Evolutionary conservation across 2,888 invertebrate species (phyloP).

Genomic region (Ophioninae sp.): DNA sequence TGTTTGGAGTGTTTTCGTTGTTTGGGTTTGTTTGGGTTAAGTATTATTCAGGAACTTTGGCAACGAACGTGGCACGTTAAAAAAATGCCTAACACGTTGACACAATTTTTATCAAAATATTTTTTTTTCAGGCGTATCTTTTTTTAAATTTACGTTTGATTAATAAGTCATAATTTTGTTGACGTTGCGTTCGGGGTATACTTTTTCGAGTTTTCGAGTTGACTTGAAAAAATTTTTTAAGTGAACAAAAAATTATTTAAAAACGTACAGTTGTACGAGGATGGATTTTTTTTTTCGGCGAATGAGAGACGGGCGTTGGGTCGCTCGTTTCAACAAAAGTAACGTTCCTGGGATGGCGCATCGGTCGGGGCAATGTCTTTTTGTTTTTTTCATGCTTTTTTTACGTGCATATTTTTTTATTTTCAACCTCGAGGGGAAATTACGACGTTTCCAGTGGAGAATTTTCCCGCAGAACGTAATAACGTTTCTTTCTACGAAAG

Average conservation of each 20-base stretch:
- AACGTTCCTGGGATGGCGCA: neutral
- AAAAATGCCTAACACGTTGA: too few relatives aligned
- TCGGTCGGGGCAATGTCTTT: neutral
- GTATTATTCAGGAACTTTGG: too few relatives aligned
- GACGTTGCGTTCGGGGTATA: too few relatives aligned
- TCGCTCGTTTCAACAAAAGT: neutral
- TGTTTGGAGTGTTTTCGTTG: too few relatives aligned
- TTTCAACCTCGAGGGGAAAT: neutral
- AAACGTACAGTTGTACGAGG: neutral
- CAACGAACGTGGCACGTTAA: too few relatives aligned
- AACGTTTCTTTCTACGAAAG: neutral
- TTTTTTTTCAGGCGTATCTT: too few relatives aligned
- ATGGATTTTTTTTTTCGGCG: neutral
- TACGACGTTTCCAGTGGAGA: neutral
- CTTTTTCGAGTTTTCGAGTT: too few relatives aligned
- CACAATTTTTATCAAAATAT: too few relatives aligned
- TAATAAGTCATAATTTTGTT: too few relatives aligned
- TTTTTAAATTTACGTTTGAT: too few relatives aligned
- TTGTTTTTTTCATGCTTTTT: neutral
- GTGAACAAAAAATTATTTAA: neutral
- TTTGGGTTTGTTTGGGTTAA: too few relatives aligned
- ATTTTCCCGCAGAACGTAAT: conserved; percentile 10
- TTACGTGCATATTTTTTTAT: neutral
- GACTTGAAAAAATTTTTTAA: neutral
- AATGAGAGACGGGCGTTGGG: neutral